Evolutionary conservation across 2,113 vertebrate species (phyloP).

Genomic region (Cercopithecus mona): DNA sequence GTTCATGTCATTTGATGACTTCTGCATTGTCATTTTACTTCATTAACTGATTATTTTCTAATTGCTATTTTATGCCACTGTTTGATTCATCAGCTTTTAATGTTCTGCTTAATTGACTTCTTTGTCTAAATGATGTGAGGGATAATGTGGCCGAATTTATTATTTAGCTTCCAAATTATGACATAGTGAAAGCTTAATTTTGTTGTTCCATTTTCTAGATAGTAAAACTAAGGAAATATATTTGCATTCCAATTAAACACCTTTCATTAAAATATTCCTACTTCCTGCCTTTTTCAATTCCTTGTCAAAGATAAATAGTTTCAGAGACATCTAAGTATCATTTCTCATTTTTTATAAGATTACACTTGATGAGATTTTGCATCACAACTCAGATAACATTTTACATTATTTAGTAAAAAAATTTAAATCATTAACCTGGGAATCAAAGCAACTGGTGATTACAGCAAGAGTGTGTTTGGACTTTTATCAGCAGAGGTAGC

Average conservation of each 20-base stretch:
- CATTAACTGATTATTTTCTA: constrained; percentile 75
- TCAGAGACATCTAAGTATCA: background rate
- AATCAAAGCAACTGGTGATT: background rate
- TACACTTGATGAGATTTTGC: background rate
- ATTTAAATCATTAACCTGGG: background rate
- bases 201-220: background rate
- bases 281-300: background rate
- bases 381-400: background rate
- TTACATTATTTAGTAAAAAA: background rate
- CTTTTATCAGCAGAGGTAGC: background rate
- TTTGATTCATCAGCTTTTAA: constrained; percentile 75
- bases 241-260: background rate
- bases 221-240: background rate
- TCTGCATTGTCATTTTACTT: constrained; percentile 62
- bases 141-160: constrained; percentile 26
- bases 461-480: accelerated
- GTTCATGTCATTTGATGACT: constrained; percentile 53
- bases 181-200: background rate
- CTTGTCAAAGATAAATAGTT: background rate
- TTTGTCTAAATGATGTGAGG: constrained; percentile 54
- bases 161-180: constrained; percentile 14
- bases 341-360: background rate
- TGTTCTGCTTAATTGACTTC: constrained; percentile 67
- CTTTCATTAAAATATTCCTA: background rate
- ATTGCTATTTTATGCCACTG: constrained; percentile 65